Conservation (phyloP, 2,888 invertebrate genomes). For the Leptinotarsa peninsularis region DNA sequence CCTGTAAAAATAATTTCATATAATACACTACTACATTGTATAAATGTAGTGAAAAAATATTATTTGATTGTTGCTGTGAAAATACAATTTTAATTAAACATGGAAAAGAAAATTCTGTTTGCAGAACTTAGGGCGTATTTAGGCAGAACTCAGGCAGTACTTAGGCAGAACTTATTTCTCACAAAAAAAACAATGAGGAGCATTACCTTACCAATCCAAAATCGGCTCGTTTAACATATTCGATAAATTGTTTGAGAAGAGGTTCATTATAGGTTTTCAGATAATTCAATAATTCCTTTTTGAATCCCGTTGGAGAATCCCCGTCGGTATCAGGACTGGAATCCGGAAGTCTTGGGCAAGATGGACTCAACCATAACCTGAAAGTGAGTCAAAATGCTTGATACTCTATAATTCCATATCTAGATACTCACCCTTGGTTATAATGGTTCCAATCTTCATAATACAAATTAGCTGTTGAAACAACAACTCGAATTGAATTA, state of each 20-base stretch:
- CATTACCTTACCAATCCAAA: constrained; percentile 84
- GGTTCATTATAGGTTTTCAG: constrained; percentile 79
- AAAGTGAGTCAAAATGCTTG: constrained; percentile 34
- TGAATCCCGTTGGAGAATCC: constrained; percentile 88
- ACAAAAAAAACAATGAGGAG: neutral
- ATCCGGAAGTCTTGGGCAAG: constrained; percentile 75
- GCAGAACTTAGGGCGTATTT: no score
- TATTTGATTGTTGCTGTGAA: no score
- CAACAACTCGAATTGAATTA: constrained; percentile 83
- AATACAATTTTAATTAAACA: no score
- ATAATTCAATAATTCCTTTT: constrained; percentile 81
- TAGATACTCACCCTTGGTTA: constrained; percentile 81
- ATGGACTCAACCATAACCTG: constrained; percentile 91
- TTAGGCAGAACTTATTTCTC: neutral
- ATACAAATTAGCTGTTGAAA: constrained; percentile 93
- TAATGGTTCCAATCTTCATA: constrained; percentile 94
- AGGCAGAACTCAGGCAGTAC: no score
- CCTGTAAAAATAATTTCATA: constrained; percentile 66
- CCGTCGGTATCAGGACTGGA: constrained; percentile 70
- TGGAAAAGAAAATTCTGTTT: no score
- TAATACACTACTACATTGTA: neutral
- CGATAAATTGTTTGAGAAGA: constrained; percentile 79
- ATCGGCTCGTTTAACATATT: constrained; percentile 81
- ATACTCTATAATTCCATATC: neutral
- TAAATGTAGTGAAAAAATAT: neutral